Evolutionary conservation across 2,113 vertebrate species (phyloP), one percentile per base, ranked within the genome.

Genomic region (Nyctibius bracteatus): DNA sequence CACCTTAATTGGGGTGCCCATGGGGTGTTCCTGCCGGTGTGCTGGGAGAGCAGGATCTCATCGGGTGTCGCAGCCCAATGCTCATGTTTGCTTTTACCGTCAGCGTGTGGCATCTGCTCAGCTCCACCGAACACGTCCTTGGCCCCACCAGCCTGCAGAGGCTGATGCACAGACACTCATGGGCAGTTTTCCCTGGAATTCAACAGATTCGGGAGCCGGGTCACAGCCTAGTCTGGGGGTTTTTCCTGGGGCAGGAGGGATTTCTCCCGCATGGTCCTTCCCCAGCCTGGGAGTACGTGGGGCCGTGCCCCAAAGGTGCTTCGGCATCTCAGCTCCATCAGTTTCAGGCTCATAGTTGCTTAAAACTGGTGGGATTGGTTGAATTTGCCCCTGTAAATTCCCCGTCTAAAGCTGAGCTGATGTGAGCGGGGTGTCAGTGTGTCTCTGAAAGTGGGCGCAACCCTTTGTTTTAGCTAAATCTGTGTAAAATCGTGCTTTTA

Each of bases 111-210:
- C 62, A 30, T 23, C 37, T 5, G 0, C 31, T 1, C 30, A 7
- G 63, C 52, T 33, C n/a, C 78, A 13, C 61, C 33, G 8, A 3
- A 16, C 17, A 0, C 3, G 5, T 4, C 66, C 70, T 14, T 2
- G 49, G 63, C 43, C 33, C 28, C 35, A 3, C 39, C 46, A 44
- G 1, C 68, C 62, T 8, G 37, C 21, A 52, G 46, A 19, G 0
- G 21, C 65, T 23, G 1, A 7, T 0, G n/a, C 65, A 5, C 33
- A 21, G 27, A 7, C 17, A 2, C 3, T 20, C 7, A 0, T 2
- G 44, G 7, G 4, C 12, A 1, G 16, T 9, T 19, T 72, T 24
- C 16, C 30, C 37, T 15, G 51, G 15, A 33, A 24, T 25, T 35
- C 22, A 2, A 3, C 31, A 17, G 23, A 28, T 39, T 23, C 16